Base-by-base conservation (phyloP, 1,140 invertebrate genomes). In the Drosophila pandora region DNA sequence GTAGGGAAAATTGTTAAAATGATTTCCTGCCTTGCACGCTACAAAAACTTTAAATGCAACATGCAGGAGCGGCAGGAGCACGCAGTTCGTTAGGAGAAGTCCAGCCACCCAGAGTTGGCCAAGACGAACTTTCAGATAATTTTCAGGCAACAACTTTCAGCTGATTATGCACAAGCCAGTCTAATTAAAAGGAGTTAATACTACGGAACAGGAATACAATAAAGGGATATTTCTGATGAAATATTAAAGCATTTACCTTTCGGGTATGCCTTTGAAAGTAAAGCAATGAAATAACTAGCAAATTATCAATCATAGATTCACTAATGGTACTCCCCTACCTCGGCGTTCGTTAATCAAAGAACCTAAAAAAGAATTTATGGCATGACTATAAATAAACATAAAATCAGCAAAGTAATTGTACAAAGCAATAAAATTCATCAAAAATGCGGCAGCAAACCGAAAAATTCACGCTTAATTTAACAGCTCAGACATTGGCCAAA, bases 21-120 rank as follows among this genome's bases (percentile, higher is more conserved):
- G 74, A 87, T 85, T 85, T 85, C 82, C 82, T 87, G 75, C 82
- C 87, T 69, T 82, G 82, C 83, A 87, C 70, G 82, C 83, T 88
- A 85, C 83, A 75, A 58, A 81, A 83, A 87, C 82, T 78, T 85
- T 81, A 85, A 85, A 85, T 85, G 82, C 82, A 85, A 87, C 77
- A 85, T 84, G 81, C 60, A 85, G 70, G 73, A 84, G 55, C 4
- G 13, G 32, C 22, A 28, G 52, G 48, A 55, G 73, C 65, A 72
- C 22, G 67, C 68, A 67, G 56, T 71, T 39, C 34, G 70, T 56
- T 48, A 76, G 39, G 13, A 25, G 9, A 34, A 58, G 45, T 48
- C 72, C 53, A 23, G 25, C 32, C n/a, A 22, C 9, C 62, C 37
- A 28, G 47, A 52, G 49, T 71, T 54, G 48, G 34, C 13, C 37